These are phyloP conservation scores for Parapsyche elsis DNA, from an alignment of 1,140 invertebrate species.

Conservation along the genomic window DNA sequence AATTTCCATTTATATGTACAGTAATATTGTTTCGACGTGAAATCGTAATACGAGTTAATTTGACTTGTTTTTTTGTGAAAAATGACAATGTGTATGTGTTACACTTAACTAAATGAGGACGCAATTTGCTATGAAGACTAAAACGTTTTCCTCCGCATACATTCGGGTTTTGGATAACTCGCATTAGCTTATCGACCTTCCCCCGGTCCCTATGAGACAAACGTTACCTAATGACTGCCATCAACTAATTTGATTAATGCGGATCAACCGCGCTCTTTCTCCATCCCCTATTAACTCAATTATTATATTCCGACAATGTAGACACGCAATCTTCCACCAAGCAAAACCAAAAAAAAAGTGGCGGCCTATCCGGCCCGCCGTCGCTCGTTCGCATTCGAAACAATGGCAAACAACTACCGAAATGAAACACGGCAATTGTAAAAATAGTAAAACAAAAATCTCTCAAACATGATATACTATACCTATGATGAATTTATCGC, in stretches of 20 bases:
- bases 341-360: not conserved
- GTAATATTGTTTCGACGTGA: too few relatives aligned
- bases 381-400: not conserved
- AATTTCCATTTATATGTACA: too few relatives aligned
- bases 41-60: too few relatives aligned
- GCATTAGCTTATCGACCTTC: conserved; percentile 36
- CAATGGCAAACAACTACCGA: too few relatives aligned
- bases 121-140: not conserved
- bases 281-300: conserved; percentile 46
- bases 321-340: conserved; percentile 36
- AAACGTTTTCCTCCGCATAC: not conserved
- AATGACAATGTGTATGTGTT: too few relatives aligned
- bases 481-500: not conserved
- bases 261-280: conserved; percentile 38
- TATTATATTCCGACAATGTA: conserved; percentile 37
- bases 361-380: not conserved
- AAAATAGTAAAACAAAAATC: not conserved
- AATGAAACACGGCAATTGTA: not conserved
- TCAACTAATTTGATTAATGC: conserved; percentile 55
- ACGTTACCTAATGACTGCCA: conserved; percentile 49
- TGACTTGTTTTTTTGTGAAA: too few relatives aligned
- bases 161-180: conserved; percentile 17
- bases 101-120: not conserved
- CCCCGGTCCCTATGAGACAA: conserved; percentile 40
- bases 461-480: not conserved